These are phyloP conservation scores for Halocynthia roretzi DNA, from an alignment of 23 tunicate genomes.

Conservation along the genomic window DNA sequence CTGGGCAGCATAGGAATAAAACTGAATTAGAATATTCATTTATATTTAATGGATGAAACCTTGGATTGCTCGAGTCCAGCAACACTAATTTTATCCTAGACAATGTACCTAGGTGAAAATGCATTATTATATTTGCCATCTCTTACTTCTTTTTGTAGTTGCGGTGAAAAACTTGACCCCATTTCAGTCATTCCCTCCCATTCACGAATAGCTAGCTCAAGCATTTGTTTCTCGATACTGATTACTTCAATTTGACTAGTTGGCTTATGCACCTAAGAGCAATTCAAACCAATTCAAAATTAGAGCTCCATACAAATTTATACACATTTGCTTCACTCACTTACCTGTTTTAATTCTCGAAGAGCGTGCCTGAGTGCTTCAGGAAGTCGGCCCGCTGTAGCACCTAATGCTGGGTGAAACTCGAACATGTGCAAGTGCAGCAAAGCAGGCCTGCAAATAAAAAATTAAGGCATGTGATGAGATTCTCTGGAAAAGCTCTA, in stretches of 20 bases:
- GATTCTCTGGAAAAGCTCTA: not conserved
- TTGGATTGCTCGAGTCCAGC: too few species aligned
- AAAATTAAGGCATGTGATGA: not conserved
- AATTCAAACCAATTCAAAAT: not conserved
- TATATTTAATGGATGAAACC: too few species aligned
- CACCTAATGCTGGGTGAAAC: conserved; percentile 72
- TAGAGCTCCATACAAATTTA: not conserved
- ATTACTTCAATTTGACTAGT: conserved; percentile 29
- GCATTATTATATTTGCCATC: too few species aligned
- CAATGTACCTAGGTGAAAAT: too few species aligned
- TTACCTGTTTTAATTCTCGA: conserved; percentile 39
- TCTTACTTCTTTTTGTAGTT: conserved; percentile 47
- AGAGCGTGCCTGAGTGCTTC: conserved; percentile 35
- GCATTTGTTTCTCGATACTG: conserved; percentile 44
- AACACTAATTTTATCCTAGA: too few species aligned
- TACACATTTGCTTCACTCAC: not conserved
- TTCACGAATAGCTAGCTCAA: conserved; percentile 62
- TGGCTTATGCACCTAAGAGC: conserved; percentile 31
- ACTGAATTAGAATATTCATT: not conserved
- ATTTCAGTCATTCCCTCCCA: conserved; percentile 65
- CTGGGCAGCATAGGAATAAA: conserved; percentile 19
- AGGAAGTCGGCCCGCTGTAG: conserved; percentile 31
- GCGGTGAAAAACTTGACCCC: conserved; percentile 44
- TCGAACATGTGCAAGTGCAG: conserved; percentile 72
- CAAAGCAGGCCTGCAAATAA: conserved; percentile 53